These are phyloP conservation scores for Garra rufa DNA, from an alignment of 2,113 vertebrate species.

Conservation along the genomic window DNA sequence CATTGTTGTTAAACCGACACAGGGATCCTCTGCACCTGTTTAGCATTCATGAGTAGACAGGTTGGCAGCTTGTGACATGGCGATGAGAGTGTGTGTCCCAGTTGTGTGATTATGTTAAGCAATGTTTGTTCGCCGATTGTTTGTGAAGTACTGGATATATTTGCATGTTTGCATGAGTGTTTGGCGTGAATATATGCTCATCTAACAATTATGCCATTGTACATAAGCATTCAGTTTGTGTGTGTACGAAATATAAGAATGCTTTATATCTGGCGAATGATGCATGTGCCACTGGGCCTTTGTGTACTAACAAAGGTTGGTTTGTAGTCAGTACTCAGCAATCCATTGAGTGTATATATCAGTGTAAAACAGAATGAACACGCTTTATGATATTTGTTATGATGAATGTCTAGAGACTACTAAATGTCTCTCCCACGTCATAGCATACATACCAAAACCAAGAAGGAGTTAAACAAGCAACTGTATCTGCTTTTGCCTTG, in stretches of 20 bases:
- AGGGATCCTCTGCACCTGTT: constrained; percentile 42
- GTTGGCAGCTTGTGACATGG: constrained; percentile 17
- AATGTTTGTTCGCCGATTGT: not conserved
- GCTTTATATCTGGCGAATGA: constrained; percentile 3
- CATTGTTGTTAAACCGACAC: constrained; percentile 32
- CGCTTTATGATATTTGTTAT: constrained; percentile 4
- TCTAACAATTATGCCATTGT: constrained; percentile 9
- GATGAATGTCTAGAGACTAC: not conserved
- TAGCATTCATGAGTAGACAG: constrained; percentile 21
- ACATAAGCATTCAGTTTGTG: not conserved
- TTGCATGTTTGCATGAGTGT: constrained; percentile 26
- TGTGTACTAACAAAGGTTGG: constrained; percentile 14
- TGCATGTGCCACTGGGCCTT: not conserved
- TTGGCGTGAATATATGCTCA: not conserved
- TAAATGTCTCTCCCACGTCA: constrained; percentile 11
- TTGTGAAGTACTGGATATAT: constrained; percentile 5
- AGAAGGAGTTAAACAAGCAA: not conserved
- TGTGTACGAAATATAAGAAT: not conserved
- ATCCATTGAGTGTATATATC: not conserved
- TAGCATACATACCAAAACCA: constrained; percentile 20
- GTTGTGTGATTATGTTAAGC: constrained; percentile 20
- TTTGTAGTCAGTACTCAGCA: constrained; percentile 4
- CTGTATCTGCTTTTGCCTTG: not conserved
- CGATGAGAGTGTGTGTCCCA: not conserved
- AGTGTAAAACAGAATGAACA: not conserved